Conservation (phyloP, 2,888 invertebrate genomes). For the Carterocephalus palaemon region DNA sequence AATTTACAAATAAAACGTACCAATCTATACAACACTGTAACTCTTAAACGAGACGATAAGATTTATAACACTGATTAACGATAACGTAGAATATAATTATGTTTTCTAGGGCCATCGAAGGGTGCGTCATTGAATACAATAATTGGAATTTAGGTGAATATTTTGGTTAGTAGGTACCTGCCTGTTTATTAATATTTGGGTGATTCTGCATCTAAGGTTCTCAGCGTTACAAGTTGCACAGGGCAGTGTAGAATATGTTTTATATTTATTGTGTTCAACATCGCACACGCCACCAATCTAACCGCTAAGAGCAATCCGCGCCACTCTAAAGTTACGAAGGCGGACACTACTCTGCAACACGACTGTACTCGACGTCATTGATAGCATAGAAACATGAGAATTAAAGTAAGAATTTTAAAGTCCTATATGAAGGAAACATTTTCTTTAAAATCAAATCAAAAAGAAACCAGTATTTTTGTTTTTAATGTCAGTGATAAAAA, state of each 20-base stretch:
- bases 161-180: neutral
- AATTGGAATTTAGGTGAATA: conserved; percentile 29
- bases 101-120: conserved; percentile 67
- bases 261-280: conserved; percentile 54
- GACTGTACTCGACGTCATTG: conserved; percentile 54
- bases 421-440: no score
- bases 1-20: conserved; percentile 74
- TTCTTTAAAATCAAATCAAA: no score
- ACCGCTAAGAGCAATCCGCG: conserved; percentile 69
- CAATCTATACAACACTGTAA: conserved; percentile 78
- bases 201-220: no score
- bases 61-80: conserved; percentile 77
- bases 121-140: conserved; percentile 59
- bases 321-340: conserved; percentile 69
- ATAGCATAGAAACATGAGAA: no score
- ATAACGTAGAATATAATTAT: conserved; percentile 68
- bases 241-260: neutral
- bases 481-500: no score
- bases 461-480: no score
- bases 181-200: no score
- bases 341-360: conserved; percentile 62
- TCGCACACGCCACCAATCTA: conserved; percentile 57
- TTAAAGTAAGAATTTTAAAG: no score
- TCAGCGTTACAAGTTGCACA: no score
- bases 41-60: conserved; percentile 77